Percentiles rank a stretch among this genome's conserved stretches.
These are phyloP conservation scores for Platichthys flesus DNA, from an alignment of 2,113 vertebrate genomes.

Conservation along the genomic window DNA sequence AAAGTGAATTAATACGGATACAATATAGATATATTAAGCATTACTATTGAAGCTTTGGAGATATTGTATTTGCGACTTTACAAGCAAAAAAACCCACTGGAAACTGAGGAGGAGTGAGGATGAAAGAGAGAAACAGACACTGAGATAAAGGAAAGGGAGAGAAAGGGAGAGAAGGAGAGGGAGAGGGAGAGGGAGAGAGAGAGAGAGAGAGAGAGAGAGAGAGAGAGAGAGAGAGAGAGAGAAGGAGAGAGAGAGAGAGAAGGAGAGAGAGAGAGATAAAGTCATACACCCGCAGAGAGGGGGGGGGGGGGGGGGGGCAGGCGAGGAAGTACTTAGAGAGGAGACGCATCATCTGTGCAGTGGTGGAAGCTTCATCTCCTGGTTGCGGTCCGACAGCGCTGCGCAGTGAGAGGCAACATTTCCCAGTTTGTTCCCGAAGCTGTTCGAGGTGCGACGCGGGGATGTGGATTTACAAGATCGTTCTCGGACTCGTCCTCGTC, in stretches of 20 bases:
- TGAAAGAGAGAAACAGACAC: neutral
- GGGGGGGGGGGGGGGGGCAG: constrained; percentile 10
- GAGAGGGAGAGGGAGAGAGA: neutral
- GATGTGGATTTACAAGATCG: constrained; percentile 76
- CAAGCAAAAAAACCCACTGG: neutral
- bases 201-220: neutral
- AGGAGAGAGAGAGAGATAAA: constrained; percentile 11
- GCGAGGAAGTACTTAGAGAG: constrained; percentile 69
- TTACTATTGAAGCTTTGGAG: neutral
- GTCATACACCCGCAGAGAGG: constrained; percentile 6
- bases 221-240: neutral
- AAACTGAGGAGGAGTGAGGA: neutral
- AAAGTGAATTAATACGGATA: too few species aligned
- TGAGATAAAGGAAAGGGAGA: neutral
- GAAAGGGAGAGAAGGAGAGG: neutral
- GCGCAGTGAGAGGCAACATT: neutral
- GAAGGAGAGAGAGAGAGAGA: neutral
- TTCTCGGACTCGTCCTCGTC: constrained; percentile 65
- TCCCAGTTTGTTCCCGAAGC: neutral
- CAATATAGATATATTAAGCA: neutral
- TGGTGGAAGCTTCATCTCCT: constrained; percentile 68
- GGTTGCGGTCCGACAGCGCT: constrained; percentile 38
- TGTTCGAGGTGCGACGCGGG: constrained; percentile 1
- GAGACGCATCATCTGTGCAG: constrained; percentile 77
- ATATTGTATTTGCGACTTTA: neutral